Conservation (phyloP, 2,113 vertebrate species). For the Xenopus laevis region DNA sequence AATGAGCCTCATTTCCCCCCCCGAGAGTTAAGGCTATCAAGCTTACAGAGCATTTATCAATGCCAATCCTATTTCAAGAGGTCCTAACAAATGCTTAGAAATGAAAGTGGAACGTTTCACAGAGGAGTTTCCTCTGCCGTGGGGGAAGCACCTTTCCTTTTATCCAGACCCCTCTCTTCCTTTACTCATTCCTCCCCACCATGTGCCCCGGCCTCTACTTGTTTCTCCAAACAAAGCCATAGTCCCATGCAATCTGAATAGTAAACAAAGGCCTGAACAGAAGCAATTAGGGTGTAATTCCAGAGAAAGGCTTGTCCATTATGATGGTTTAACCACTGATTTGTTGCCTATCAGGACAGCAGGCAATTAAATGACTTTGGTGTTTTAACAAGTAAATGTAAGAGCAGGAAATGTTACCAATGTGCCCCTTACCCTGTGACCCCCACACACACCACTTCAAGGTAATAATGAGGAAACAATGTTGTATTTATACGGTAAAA, state of each 20-base stretch:
- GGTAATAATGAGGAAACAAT: no score
- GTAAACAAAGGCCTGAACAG: constrained; percentile 38
- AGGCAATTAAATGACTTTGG: background rate
- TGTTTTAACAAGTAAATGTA: background rate
- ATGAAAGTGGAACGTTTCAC: constrained; percentile 25
- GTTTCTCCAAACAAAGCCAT: constrained; percentile 28
- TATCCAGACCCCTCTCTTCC: constrained; percentile 16
- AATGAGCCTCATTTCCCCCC: constrained; percentile 37
- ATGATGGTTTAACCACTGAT: constrained; percentile 23
- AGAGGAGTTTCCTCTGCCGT: constrained; percentile 6
- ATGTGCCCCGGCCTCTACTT: background rate
- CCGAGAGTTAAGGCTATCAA: constrained; percentile 30
- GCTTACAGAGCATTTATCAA: constrained; percentile 33
- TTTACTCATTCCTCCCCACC: constrained; percentile 10
- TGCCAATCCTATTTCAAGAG: constrained; percentile 37
- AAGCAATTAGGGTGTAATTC: constrained; percentile 44
- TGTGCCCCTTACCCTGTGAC: background rate
- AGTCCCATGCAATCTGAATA: constrained; percentile 33
- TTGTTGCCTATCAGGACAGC: constrained; percentile 6
- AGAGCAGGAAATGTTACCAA: background rate
- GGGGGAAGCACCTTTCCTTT: constrained; percentile 24
- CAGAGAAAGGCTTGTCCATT: constrained; percentile 21
- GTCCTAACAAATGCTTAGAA: constrained; percentile 27
- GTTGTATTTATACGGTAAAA: no score
- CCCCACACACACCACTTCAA: background rate